Conservation (phyloP, 2,113 vertebrate species). For the Tringa solitaria region DNA sequence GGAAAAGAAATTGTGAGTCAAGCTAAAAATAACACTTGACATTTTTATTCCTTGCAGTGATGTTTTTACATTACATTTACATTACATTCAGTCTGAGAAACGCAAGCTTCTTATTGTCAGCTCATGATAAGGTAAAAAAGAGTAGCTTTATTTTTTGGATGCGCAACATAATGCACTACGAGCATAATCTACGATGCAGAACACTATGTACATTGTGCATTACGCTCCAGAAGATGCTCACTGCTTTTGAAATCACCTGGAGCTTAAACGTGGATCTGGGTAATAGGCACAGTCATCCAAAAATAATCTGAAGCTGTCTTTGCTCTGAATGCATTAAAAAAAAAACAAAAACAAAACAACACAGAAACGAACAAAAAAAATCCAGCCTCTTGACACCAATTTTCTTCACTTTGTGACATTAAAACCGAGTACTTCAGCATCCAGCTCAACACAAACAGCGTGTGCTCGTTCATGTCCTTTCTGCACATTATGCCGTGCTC, state of each 20-base stretch:
- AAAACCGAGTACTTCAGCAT: fast-evolving
- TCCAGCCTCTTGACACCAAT: not conserved
- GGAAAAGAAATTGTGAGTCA: not conserved
- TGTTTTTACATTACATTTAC: not conserved
- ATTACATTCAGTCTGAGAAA: not conserved
- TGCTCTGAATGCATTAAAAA: not conserved
- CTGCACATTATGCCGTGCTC: fast-evolving
- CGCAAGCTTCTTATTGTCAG: not conserved
- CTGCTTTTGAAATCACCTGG: not conserved
- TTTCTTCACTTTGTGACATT: not conserved
- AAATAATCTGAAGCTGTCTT: not conserved
- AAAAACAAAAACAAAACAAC: not conserved
- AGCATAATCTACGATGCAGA: not conserved
- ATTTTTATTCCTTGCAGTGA: not conserved
- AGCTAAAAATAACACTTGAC: not conserved
- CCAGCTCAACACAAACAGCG: fast-evolving
- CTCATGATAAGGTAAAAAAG: not conserved
- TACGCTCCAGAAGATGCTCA: not conserved
- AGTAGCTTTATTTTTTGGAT: not conserved
- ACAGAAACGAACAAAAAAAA: too few species aligned
- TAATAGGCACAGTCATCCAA: not conserved
- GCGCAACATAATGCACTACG: not conserved
- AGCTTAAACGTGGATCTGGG: not conserved
- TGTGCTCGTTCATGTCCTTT: fast-evolving
- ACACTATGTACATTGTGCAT: not conserved